A percentile compares a stretch with the other conserved stretches of the same genome.
phyloP scores from a whole-genome alignment of 2,888 invertebrate genomes.

The Blera fallax region DNA sequence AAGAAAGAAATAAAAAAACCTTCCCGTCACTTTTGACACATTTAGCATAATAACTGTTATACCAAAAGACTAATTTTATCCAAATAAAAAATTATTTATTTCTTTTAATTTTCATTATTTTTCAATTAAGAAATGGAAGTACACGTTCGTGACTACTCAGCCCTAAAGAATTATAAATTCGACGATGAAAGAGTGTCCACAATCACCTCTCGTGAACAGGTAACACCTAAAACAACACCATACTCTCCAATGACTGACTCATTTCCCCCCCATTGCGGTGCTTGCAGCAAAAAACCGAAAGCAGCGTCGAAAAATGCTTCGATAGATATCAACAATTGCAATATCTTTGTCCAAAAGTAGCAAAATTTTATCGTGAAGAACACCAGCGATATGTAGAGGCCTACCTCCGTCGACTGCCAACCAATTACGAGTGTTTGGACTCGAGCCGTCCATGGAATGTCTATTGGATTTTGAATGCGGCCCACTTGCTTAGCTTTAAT shows the following conservation, averaged over 20 bases:
- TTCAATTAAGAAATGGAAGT: constrained; percentile 63
- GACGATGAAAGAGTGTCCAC: constrained; percentile 85
- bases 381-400: constrained; percentile 87
- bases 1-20: not conserved
- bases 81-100: constrained; percentile 47
- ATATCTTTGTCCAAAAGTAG: constrained; percentile 84
- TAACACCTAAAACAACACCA: constrained; percentile 76
- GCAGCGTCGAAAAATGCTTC: constrained; percentile 83
- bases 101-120: constrained; percentile 50
- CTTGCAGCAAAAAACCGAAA: constrained; percentile 84
- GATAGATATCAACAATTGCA: constrained; percentile 82
- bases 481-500: constrained; percentile 88
- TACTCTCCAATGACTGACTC: constrained; percentile 5
- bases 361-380: constrained; percentile 84
- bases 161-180: constrained; percentile 81
- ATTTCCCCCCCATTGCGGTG: constrained; percentile 4
- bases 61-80: constrained; percentile 11
- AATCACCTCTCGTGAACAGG: constrained; percentile 85
- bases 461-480: constrained; percentile 97
- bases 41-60: constrained; percentile 38
- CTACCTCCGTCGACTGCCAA: constrained; percentile 86
- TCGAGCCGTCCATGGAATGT: constrained; percentile 98
- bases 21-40: constrained; percentile 42
- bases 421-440: constrained; percentile 92
- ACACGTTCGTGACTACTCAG: constrained; percentile 77